Base-by-base conservation (phyloP, 2,113 vertebrate genomes). In the Polypterus senegalus region DNA sequence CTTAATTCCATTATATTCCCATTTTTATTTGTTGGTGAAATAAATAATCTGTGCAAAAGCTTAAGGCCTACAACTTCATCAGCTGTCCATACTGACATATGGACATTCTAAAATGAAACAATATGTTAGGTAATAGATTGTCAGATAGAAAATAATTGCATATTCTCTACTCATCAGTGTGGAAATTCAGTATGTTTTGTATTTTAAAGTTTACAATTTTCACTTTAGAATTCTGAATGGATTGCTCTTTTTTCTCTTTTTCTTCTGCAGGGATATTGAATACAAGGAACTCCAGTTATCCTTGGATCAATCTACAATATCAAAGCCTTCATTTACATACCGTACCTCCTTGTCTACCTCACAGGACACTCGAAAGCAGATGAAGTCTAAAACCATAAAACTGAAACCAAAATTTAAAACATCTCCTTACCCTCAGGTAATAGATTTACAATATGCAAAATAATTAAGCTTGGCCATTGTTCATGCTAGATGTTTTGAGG, bases 221-320 rank as follows among this genome's bases (percentile, higher is more conserved):
- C 27, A 27, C 27, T 27, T 27, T 27, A 27, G 27, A 27, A 9
- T 9, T 3, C 10, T 4, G 54, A 55, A n/a, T 55, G 10, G 4
- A 55, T 55, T 10, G 10, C 4, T 3, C 27, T n/a, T 55, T 55
- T 55, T 5, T 46, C 48, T 59, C 11, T 69, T 61, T 46, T 52
- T 48, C 49, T 58, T 7, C 71, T 76, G 58, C 84, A 98, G 95
- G 68, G 90, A 95, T 61, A 77, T 89, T 1, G 95, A 98, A 65
- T 86, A 88, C 74, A 92, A 90, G 71, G 87, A 94, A 56, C 80
- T 97, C 70, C 92, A 88, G 71, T 52, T 98, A 65, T 97, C 94
- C 46, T 78, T 90, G 76, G 92, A 94, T 67, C 95, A 98, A 78
- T 84, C 74, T 61, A 79, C 75, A 46, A 74, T 78, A 54, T 73